Evolutionary conservation across 1,140 invertebrate species (phyloP), one percentile per base, ranked within the genome.

Genomic region (Campoletis sonorensis): DNA sequence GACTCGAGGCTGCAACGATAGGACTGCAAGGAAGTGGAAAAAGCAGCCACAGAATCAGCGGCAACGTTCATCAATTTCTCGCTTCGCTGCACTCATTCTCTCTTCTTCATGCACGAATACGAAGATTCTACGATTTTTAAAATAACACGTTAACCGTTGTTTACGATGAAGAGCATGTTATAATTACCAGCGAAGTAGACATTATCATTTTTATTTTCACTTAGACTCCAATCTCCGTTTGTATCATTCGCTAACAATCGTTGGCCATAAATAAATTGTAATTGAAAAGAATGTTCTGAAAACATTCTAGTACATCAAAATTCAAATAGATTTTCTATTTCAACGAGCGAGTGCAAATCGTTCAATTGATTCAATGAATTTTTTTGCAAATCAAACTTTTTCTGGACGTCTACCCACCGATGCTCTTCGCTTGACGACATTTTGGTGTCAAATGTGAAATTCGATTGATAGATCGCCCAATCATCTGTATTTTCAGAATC

Each of bases 31-130:
- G 23, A 64, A 23, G 21, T 64, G 61, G 61, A 64, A 45, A 45
- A 45, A 26, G 23, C 23, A 64, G 61, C 61, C 61, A 64, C 23
- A 26, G 37, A 49, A 72, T 13, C 70, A 72, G 1, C 37, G 18
- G 70, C 70, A 49, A 11, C 33, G 37, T 72, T 45, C 37, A 23
- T 61, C 51, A 67, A 77, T 77, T 77, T 67, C 33, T 77, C 61
- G 54, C 75, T 77, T 77, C 23, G 75, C 70, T 72, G 37, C 18
- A 72, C 30, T 70, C 68, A 70, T 70, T 72, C 70, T 72, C 37
- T 49, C 70, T 49, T 49, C 37, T 72, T 64, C 51, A 54, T 64
- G 61, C 61, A 64, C 23, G 61, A 23, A 23, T 64, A 13, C 21
- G 23, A 64, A 26, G 23, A 4, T 64, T 64, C 21, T 4, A 64